Base-by-base conservation (phyloP, 2,888 invertebrate genomes). In the Yponomeuta cagnagella region DNA sequence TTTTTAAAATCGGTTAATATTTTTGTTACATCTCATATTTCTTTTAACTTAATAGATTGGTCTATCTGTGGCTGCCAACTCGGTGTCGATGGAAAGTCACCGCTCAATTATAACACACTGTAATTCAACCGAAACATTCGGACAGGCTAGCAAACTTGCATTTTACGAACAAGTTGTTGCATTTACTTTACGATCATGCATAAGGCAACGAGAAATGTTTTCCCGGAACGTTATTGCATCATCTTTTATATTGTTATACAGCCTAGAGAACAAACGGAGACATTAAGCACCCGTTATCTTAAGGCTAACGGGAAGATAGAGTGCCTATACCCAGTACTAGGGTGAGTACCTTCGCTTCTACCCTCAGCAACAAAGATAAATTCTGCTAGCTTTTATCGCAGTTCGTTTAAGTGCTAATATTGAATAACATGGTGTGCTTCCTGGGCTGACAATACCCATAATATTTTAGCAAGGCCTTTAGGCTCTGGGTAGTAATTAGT, bases 401-500 rank as follows among this genome's bases (percentile, higher is more conserved):
- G 65, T 12, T 10, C 2, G 3, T 15, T 4, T 65, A 33, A 65
- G 65, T 65, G 65, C 30, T 4, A 33, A 12, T 65, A 33, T 65
- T 12, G 31, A 65, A 33, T 1, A 63, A 30, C 63, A 63, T 1
- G 30, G 23, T 63, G 33, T 23, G 30, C 65, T 31, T 65, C 30
- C 65, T 65, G 10, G 23, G 33, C 65, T 2, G n/a, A 33, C 31
- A 12, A 31, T 68, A 58, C 30, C 52, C 12, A 52, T 52, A 68
- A 71, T 71, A 71, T 71, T 71, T 71, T 69, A 64, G 69, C 58
- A 30, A n/a, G 71, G 58, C 70, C 65, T 30, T 48, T 23, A 65
- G 37, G 23, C 70, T 15, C 70, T 85, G 84, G 81, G 82, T 81
- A 82, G 84, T 88, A 91, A 91, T 92, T 91, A 90, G 86, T 78